These are phyloP conservation scores for Pollachius pollachius DNA, from an alignment of 2,113 vertebrate species.

Conservation along the genomic window DNA sequence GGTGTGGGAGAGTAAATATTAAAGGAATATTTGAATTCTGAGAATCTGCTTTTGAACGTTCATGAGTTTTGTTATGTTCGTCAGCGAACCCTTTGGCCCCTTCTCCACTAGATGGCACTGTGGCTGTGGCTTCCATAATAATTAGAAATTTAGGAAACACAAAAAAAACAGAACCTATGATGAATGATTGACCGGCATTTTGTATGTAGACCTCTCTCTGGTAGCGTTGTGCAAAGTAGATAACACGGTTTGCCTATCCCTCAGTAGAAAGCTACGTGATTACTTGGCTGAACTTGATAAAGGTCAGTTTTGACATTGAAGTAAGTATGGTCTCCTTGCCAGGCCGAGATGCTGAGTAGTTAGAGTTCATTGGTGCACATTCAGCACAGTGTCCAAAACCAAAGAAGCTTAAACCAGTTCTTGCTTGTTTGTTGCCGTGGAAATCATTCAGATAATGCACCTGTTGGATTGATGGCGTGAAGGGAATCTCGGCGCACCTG, in stretches of 20 bases:
- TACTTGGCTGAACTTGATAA: constrained; percentile 47
- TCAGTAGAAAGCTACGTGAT: constrained; percentile 17
- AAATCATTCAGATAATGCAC: too few species aligned
- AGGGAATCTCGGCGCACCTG: too few species aligned
- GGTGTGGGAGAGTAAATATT: not conserved
- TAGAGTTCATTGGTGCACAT: constrained; percentile 1
- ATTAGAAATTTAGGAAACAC: constrained; percentile 25
- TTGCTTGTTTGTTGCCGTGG: too few species aligned
- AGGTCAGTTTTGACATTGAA: constrained; percentile 53
- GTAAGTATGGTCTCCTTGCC: constrained; percentile 35
- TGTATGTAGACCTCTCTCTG: constrained; percentile 40
- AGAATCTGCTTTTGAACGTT: too few species aligned
- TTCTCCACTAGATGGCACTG: constrained; percentile 72
- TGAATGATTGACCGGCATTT: constrained; percentile 48
- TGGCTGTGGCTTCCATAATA: constrained; percentile 32
- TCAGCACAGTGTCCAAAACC: too few species aligned
- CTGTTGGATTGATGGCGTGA: too few species aligned
- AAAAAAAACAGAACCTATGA: constrained; percentile 32
- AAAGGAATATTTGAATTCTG: too few species aligned
- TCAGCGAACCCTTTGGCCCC: not conserved
- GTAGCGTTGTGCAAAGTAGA: constrained; percentile 23
- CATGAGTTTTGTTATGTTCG: too few species aligned
- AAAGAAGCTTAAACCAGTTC: too few species aligned
- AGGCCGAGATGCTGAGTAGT: constrained; percentile 49
- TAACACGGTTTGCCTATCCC: constrained; percentile 12